A percentile compares a stretch with the other conserved stretches of the same genome.
phyloP scores from a whole-genome alignment of 2,113 vertebrate species.

The Rhinichthys klamathensis region DNA sequence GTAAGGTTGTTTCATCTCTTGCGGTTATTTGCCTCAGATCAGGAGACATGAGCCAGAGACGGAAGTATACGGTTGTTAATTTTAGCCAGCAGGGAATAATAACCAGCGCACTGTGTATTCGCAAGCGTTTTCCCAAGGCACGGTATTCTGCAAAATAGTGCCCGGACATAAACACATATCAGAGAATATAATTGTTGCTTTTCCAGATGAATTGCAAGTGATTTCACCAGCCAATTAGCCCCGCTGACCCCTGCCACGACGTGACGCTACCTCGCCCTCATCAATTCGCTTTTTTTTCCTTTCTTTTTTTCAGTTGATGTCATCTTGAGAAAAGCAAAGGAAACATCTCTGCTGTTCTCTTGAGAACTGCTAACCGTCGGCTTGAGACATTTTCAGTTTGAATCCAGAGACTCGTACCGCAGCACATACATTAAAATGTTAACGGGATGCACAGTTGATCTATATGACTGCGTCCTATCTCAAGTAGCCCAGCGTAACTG shows the following conservation, averaged over 20 bases:
- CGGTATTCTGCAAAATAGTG: slow-evolving; percentile 10
- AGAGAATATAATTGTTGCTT: background rate
- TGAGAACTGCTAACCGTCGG: background rate
- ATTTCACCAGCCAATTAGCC: background rate
- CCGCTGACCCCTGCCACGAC: background rate
- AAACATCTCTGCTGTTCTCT: background rate
- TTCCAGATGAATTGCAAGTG: slow-evolving; percentile 1
- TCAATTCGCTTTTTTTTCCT: background rate
- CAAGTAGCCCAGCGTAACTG: background rate
- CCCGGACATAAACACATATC: background rate
- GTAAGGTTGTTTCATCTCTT: slow-evolving; percentile 47
- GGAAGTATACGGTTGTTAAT: slow-evolving; percentile 44
- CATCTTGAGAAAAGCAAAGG: background rate
- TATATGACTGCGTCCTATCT: background rate
- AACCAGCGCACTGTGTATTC: background rate
- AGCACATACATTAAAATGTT: slow-evolving; percentile 1
- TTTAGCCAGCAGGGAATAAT: slow-evolving; percentile 4
- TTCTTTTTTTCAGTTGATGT: background rate
- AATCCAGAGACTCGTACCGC: background rate
- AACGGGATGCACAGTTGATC: background rate
- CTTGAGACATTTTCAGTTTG: background rate
- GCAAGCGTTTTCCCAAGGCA: slow-evolving; percentile 7
- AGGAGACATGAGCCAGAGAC: slow-evolving; percentile 56
- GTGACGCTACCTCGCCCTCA: no score
- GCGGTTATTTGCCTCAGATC: slow-evolving; percentile 59